Evolutionary conservation across 2,113 vertebrate genomes (phyloP), one percentile per base, ranked within the genome.

Genomic region (Jacana jacana): DNA sequence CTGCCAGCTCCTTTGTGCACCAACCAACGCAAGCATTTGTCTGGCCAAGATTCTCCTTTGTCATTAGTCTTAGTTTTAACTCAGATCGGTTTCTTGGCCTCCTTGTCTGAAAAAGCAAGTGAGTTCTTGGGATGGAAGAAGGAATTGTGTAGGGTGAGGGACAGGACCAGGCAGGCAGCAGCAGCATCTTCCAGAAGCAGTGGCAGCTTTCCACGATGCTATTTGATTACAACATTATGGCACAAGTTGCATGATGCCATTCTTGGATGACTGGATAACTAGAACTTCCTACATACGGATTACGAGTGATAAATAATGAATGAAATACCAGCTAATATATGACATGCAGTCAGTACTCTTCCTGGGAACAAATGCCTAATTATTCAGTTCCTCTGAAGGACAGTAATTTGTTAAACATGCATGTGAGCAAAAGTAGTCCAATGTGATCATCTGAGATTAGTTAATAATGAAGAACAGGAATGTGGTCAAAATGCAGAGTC

Each of bases 261-360:
- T 80, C 66, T 66, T 80, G 46, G 63, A 91, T 88, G 55, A 69
- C 39, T 73, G 18, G 58, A 54, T 66, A 89, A 77, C 70, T 42
- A 54, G 48, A 86, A 93, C 68, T 88, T 93, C 76, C 86, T 70
- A 77, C 81, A 71, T 77, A 58, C 70, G 42, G 54, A 90, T 70
- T 71, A 27, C 31, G 71, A 77, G 39, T 68, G 68, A 90, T 77
- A 90, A 95, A 91, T 91, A 78, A 86, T 40, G 68, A 89, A 91
- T 70, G 66, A 92, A 83, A 54, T 49, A 49, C 30, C 1, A 1
- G 79, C 57, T 81, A 76, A 68, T 44, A 60, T 30, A 37, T 27
- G 86, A 60, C 48, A 80, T 31, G 31, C 24, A 90, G 60, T 88
- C 90, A 88, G 88, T 70, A 69, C 5, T 11, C 76, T 93, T 94